Base-by-base conservation (phyloP, 2,113 vertebrate species). In the Istiophorus platypterus region DNA sequence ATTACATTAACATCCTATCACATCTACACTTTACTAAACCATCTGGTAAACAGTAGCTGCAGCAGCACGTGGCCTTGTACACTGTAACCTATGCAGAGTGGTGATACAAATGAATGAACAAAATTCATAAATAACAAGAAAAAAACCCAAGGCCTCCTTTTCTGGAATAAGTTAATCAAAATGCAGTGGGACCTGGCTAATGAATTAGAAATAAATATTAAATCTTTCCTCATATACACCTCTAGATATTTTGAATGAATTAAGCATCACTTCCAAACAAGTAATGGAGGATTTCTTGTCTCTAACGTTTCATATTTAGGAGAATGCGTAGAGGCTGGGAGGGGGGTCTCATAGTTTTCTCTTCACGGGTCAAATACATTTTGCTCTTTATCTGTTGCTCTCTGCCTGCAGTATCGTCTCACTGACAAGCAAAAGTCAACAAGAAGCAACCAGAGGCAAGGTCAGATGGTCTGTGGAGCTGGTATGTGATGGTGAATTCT, bases 321-420 rank as follows among this genome's bases (percentile, higher is more conserved):
- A 52, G 45, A 51, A 42, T 24, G 31, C 1, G 2, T 0, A 0
- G 37, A 37, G 52, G 22, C 41, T 42, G 18, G 34, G 20, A 57
- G 68, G 54, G 66, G 2, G 14, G 37, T 7, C 27, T 76, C 72
- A 37, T 58, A 4, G 68, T 31, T 45, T 61, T 59, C 34, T 70
- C 63, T 66, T 80, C 58, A 85, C 12, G 29, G 71, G 80, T 86
- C 83, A 86, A 68, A 76, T 54, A 22, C 27, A 5, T 65, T 39
- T 81, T 73, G 49, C 77, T 71, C 54, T 68, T 77, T 66, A 34
- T 80, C 62, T 59, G 77, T 13, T 3, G 45, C 81, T 82, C 58
- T 82, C 76, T 42, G 52, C 49, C 66, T 51, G 37, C 37, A 39
- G 37, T 39, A 9, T 10, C 8, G 37, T 39, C 37, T 8, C 37